These are phyloP conservation scores for Nowickia ferox DNA, from an alignment of 2,888 invertebrate genomes.

Conservation along the genomic window DNA sequence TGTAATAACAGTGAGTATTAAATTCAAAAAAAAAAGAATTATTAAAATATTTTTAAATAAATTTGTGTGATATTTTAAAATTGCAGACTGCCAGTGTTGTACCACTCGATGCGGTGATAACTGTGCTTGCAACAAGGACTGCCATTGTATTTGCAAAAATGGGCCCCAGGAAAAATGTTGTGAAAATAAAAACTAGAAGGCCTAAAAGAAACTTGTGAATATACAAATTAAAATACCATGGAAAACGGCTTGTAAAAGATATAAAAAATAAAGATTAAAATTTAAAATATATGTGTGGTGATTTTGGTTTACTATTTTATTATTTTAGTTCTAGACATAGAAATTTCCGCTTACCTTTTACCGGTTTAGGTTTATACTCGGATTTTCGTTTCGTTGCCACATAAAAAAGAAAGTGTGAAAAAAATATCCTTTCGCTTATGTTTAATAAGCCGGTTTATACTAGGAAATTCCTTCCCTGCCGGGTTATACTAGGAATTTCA, in stretches of 20 bases:
- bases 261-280: not conserved
- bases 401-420: too few relatives aligned
- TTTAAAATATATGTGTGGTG: too few relatives aligned
- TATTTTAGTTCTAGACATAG: too few relatives aligned
- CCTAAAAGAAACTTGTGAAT: not conserved
- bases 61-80: not conserved
- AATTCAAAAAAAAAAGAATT: not conserved
- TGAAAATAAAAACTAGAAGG: slow-evolving; percentile 72
- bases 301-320: too few relatives aligned
- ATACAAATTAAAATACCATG: not conserved
- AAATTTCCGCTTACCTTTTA: too few relatives aligned
- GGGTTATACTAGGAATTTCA: too few relatives aligned
- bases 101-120: slow-evolving; percentile 77
- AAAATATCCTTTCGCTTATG: too few relatives aligned
- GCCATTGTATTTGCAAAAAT: slow-evolving; percentile 77
- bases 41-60: not conserved
- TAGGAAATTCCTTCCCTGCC: too few relatives aligned
- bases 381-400: too few relatives aligned
- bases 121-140: slow-evolving; percentile 77
- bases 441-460: too few relatives aligned
- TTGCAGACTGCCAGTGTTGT: slow-evolving; percentile 77
- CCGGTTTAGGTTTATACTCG: too few relatives aligned
- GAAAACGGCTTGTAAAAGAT: not conserved
- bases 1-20: slow-evolving; percentile 76
- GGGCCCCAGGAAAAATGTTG: slow-evolving; percentile 78